Evolutionary conservation across 1,140 invertebrate genomes (phyloP).

Genomic region (Trichomalopsis sarcophagae): DNA sequence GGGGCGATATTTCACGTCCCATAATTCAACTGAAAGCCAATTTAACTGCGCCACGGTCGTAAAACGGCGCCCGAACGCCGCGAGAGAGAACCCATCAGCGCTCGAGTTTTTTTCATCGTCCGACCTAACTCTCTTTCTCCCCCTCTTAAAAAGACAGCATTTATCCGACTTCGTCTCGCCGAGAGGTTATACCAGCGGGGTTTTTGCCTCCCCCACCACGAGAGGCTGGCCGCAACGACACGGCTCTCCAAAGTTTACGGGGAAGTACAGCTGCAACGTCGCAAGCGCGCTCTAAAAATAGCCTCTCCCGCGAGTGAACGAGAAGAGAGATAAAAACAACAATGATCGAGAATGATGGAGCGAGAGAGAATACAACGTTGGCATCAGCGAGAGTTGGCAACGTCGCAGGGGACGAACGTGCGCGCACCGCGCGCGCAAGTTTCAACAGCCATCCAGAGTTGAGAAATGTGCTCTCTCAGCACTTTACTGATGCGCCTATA

Average conservation of each 20-base stretch:
- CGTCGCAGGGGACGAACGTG: constrained; percentile 20
- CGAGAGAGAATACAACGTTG: background rate
- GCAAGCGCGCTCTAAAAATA: constrained; percentile 42
- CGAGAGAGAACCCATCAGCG: constrained; percentile 34
- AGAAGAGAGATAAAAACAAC: background rate
- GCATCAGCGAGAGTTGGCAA: constrained; percentile 4
- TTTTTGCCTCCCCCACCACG: background rate
- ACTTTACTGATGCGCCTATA: background rate
- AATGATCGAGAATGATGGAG: background rate
- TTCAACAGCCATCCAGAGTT: constrained; percentile 49
- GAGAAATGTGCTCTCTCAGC: constrained; percentile 48
- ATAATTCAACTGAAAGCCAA: constrained; percentile 48
- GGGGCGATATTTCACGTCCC: constrained; percentile 15
- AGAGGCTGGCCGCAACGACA: background rate
- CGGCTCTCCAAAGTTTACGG: constrained; percentile 24
- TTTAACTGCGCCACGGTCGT: constrained; percentile 32
- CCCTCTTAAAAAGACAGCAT: background rate
- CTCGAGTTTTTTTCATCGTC: constrained; percentile 16
- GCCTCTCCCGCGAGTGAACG: background rate
- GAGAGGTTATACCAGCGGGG: constrained; percentile 24
- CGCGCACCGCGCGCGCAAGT: constrained; percentile 13
- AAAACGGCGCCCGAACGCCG: constrained; percentile 13
- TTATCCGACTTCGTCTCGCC: background rate
- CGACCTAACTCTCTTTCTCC: background rate
- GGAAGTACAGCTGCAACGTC: constrained; percentile 48